Percentiles rank a stretch among this genome's conserved stretches.
Conservation (phyloP, 2,888 invertebrate genomes). For the Trachelus iudaicus region DNA sequence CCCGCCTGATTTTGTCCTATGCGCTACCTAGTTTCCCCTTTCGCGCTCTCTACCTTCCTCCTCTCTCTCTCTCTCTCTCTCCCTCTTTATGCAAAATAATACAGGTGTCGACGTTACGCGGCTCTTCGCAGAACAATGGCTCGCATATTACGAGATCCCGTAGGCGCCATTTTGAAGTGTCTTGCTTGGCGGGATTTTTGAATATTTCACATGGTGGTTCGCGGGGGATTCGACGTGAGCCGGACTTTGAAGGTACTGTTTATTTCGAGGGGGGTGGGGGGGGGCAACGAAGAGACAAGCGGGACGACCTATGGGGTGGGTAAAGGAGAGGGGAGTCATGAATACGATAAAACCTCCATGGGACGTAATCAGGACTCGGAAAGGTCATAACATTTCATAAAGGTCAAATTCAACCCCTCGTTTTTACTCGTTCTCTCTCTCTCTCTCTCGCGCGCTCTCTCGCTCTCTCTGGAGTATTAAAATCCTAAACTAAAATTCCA, state of each 20-base stretch:
- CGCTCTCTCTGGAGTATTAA: slow-evolving; percentile 50
- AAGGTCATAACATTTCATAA: slow-evolving; percentile 58
- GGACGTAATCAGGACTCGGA: slow-evolving; percentile 46
- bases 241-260: too few species aligned
- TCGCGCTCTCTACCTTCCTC: not conserved
- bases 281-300: too few species aligned
- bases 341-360: not conserved
- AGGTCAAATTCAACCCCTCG: slow-evolving; percentile 46
- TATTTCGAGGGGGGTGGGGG: too few species aligned
- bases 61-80: not conserved
- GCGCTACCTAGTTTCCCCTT: not conserved
- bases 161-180: not conserved
- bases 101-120: not conserved
- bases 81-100: not conserved
- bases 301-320: too few species aligned
- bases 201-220: not conserved
- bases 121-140: slow-evolving; percentile 32
- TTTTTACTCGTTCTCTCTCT: slow-evolving; percentile 31
- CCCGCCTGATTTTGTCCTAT: not conserved
- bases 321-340: too few species aligned
- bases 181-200: not conserved
- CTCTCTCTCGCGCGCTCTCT: slow-evolving; percentile 22
- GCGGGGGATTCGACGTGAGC: too few species aligned
- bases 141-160: slow-evolving; percentile 17
- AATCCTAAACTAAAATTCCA: slow-evolving; percentile 38